Evolutionary conservation across 2,113 vertebrate genomes (phyloP), one percentile per base, ranked within the genome.

Genomic region (Oostethus manadensis): DNA sequence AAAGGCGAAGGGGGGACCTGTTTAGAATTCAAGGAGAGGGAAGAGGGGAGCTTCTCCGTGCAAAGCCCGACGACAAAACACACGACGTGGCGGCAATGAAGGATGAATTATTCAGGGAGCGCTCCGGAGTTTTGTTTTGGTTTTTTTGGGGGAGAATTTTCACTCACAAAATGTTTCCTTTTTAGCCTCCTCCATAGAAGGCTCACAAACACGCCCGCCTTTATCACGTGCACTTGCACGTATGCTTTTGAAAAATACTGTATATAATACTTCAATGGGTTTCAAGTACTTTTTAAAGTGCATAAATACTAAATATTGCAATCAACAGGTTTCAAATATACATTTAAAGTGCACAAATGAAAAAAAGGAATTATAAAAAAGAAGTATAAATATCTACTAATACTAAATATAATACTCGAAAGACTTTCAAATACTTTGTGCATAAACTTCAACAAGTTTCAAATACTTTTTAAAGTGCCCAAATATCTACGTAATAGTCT

Each of bases 41-140:
- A 92, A 92, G 91, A 93, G 91, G 90, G 48, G 92, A 94, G 92
- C 89, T 89, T 80, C 88, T 82, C 67, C 82, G 86, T 33, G 93
- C 94, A 92, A 92, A 87, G 90, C 76, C 90, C 20, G 81, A 93
- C 92, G n/a, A n/a, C n/a, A 92, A 93, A 92, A 92, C 90, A 93
- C 92, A 93, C 93, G 92, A 92, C 92, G 92, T 92, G 86, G 88
- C 92, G 89, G 93, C 93, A 96, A 94, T 94, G 92, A 96, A 92
- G 93, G 93, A 96, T 97, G 94, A 96, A 98, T 98, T 94, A 97
- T 98, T 97, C 94, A 97, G 91, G 91, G 91, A 93, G 87, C 81
- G 84, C 88, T 85, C 63, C 58, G 78, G 92, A 61, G 42, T 90
- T 90, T 90, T 88, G n/a, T 78, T 77, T 13, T 38, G 9, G 3